Percentiles rank a stretch among this genome's conserved stretches.
Conservation (phyloP, 2,797 vertebrate species). For the Coregonus sp. region DNA sequence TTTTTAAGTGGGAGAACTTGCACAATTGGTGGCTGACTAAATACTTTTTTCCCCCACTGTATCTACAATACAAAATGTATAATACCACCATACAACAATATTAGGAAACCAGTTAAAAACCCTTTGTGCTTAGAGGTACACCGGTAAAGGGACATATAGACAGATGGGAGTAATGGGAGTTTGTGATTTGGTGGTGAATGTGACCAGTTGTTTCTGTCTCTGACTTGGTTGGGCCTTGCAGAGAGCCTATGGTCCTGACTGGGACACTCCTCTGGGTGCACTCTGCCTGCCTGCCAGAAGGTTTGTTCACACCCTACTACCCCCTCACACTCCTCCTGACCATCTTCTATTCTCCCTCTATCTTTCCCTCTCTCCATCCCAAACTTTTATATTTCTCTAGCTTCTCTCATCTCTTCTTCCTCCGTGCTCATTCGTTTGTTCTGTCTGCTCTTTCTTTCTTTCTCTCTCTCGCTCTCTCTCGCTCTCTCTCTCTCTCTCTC, state of each 20-base stretch:
- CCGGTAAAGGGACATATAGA: neutral
- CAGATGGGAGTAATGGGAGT: neutral
- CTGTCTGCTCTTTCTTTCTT: too few relatives aligned
- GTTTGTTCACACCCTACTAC: constrained; percentile 40
- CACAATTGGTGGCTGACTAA: too few relatives aligned
- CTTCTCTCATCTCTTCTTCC: neutral
- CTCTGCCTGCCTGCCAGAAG: constrained; percentile 75
- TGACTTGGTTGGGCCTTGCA: constrained; percentile 86
- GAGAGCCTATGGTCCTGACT: constrained; percentile 84
- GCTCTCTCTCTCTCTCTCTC: too few relatives aligned
- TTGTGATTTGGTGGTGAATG: constrained; percentile 17
- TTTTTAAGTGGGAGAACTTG: too few relatives aligned
- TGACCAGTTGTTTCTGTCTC: constrained; percentile 77
- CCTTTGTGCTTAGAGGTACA: neutral
- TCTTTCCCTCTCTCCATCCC: neutral
- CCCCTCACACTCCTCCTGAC: neutral
- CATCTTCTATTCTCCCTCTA: neutral
- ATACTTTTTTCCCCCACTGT: too few relatives aligned
- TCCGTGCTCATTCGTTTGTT: neutral
- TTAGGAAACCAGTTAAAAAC: too few relatives aligned
- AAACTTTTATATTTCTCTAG: neutral
- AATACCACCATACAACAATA: too few relatives aligned
- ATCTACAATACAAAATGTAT: too few relatives aligned
- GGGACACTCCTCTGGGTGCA: constrained; percentile 82
- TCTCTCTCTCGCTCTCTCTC: too few relatives aligned